phyloP scores from a whole-genome alignment of 2,113 vertebrate genomes.

The Lates calcarifer region DNA sequence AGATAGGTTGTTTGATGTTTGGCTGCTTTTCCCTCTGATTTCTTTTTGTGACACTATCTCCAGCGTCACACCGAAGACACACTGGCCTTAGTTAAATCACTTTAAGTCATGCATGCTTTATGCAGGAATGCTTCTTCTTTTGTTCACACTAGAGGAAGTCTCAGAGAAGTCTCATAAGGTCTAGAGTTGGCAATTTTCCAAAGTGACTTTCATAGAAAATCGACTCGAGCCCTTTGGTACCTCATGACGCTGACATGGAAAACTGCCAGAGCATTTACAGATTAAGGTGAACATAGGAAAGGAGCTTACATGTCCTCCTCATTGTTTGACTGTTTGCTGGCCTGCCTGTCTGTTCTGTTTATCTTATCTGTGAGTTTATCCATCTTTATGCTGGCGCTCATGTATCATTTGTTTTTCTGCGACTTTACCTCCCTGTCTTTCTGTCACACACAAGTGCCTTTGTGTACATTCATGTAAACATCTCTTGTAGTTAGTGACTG shows the following conservation, averaged over 20 bases:
- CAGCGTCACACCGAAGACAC: neutral
- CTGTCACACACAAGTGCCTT: conserved; percentile 25
- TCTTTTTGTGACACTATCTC: neutral
- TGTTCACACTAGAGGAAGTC: neutral
- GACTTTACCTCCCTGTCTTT: conserved; percentile 16
- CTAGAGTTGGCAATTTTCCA: conserved; percentile 35
- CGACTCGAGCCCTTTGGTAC: neutral
- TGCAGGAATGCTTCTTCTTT: conserved; percentile 6
- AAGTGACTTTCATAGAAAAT: conserved; percentile 43
- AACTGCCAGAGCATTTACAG: conserved; percentile 54
- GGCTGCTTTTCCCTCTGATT: neutral
- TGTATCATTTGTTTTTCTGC: conserved; percentile 37
- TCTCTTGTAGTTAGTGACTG: conserved; percentile 18
- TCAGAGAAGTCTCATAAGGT: conserved; percentile 24
- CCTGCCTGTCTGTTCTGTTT: conserved; percentile 42
- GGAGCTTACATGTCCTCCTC: conserved; percentile 39
- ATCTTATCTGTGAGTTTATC: conserved; percentile 48
- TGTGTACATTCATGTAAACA: conserved; percentile 20
- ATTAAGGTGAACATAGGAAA: conserved; percentile 46
- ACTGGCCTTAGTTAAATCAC: neutral
- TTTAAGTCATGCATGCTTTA: neutral
- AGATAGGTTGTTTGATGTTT: neutral
- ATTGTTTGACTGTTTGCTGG: conserved; percentile 41
- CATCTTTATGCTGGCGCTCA: conserved; percentile 15
- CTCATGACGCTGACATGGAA: conserved; percentile 37